Conservation (phyloP, 2,113 vertebrate genomes). For the Corydoras sp. region DNA sequence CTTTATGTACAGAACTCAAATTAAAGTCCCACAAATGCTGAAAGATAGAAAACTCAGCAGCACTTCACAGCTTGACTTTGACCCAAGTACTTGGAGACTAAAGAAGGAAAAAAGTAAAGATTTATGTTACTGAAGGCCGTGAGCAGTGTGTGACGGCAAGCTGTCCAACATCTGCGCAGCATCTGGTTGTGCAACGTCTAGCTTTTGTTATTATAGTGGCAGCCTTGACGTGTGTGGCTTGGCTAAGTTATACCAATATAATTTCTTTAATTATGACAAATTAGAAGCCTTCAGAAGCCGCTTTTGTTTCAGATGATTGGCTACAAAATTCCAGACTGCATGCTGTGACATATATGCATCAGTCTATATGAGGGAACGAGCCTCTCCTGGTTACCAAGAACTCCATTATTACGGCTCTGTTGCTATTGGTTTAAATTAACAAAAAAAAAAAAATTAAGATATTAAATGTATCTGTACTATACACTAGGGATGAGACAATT, state of each 20-base stretch:
- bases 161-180: constrained; percentile 33
- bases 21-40: not conserved
- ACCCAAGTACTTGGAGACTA: not conserved
- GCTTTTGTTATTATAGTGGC: constrained; percentile 34
- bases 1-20: not conserved
- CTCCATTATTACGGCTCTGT: not conserved
- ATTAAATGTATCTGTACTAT: too few species aligned
- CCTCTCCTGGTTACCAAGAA: not conserved
- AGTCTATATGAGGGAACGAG: not conserved
- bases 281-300: constrained; percentile 11
- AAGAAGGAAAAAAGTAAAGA: constrained; percentile 8
- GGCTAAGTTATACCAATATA: constrained; percentile 15
- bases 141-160: constrained; percentile 3
- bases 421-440: too few species aligned
- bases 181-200: constrained; percentile 37
- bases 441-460: too few species aligned
- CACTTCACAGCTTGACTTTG: not conserved
- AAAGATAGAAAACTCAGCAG: constrained; percentile 18
- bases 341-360: constrained; percentile 4
- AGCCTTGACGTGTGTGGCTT: constrained; percentile 23
- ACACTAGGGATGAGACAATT: too few species aligned
- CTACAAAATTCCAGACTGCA: constrained; percentile 7
- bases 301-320: not conserved
- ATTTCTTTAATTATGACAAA: constrained; percentile 34
- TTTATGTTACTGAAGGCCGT: constrained; percentile 17